A percentile compares a stretch with the other conserved stretches of the same genome.
Evolutionary conservation across 2,888 invertebrate genomes (phyloP).

Genomic region (Cephonodes hylas): DNA sequence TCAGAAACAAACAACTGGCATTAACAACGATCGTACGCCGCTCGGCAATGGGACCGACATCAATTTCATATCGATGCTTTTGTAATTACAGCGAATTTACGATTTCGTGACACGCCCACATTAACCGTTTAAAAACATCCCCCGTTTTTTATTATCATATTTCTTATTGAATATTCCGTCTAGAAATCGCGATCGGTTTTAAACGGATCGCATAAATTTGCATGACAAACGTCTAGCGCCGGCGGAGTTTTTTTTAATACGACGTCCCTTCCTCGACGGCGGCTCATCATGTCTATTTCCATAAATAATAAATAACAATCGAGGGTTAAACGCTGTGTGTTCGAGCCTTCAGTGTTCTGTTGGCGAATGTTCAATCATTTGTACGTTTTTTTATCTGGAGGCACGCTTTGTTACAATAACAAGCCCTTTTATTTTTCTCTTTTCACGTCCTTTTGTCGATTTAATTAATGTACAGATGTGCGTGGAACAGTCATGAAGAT

Average conservation of each 20-base stretch:
- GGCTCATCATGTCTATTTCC: conserved; percentile 77
- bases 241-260: conserved; percentile 76
- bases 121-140: conserved; percentile 4
- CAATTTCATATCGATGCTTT: neutral
- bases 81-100: neutral
- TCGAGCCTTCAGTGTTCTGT: conserved; percentile 70
- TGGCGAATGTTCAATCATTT: conserved; percentile 45
- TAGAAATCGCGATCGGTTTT: conserved; percentile 73
- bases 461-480: neutral
- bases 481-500: neutral
- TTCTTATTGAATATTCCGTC: conserved; percentile 9
- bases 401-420: conserved; percentile 5
- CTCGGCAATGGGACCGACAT: neutral
- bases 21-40: neutral
- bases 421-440: neutral
- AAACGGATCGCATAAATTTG: conserved; percentile 78
- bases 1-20: neutral
- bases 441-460: neutral
- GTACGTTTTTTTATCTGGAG: neutral
- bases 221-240: conserved; percentile 72
- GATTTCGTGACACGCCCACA: conserved; percentile 8
- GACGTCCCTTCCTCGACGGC: conserved; percentile 74
- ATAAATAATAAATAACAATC: conserved; percentile 80
- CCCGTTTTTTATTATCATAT: conserved; percentile 3
- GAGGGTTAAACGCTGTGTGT: conserved; percentile 70